phyloP scores from a whole-genome alignment of 1,140 invertebrate genomes.

The Eurytemora carolleeae region DNA sequence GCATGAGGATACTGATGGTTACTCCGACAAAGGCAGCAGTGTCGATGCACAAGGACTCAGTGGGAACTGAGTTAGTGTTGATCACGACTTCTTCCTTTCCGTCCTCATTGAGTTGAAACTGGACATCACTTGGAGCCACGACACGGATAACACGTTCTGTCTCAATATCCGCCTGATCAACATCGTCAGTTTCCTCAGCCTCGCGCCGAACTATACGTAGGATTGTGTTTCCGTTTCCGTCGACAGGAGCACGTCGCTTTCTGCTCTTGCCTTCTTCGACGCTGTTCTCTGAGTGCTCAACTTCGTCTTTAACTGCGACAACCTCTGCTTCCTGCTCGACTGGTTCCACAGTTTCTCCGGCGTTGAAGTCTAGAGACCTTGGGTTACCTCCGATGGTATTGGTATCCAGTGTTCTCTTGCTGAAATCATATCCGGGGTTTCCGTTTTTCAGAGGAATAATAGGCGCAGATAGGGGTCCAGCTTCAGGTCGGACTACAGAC shows the following conservation, averaged over 20 bases:
- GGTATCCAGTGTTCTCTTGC: no score
- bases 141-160: conserved; percentile 1
- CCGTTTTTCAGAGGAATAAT: no score
- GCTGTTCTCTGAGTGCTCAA: background rate
- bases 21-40: conserved; percentile 10
- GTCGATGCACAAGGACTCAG: conserved; percentile 1
- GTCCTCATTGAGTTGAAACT: conserved; percentile 1
- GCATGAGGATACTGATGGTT: conserved; percentile 7
- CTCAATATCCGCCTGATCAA: background rate
- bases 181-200: background rate
- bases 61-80: background rate
- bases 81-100: conserved; percentile 10
- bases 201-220: background rate
- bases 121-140: conserved; percentile 3
- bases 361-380: background rate
- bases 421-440: no score
- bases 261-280: background rate
- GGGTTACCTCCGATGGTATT: background rate
- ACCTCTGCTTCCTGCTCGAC: background rate
- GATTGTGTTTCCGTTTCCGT: conserved; percentile 5
- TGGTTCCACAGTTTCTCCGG: background rate
- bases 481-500: no score
- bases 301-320: background rate
- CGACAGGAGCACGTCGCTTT: background rate
- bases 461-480: no score